Conservation (phyloP, 2,797 vertebrate species). For the Chelmon rostratus region DNA sequence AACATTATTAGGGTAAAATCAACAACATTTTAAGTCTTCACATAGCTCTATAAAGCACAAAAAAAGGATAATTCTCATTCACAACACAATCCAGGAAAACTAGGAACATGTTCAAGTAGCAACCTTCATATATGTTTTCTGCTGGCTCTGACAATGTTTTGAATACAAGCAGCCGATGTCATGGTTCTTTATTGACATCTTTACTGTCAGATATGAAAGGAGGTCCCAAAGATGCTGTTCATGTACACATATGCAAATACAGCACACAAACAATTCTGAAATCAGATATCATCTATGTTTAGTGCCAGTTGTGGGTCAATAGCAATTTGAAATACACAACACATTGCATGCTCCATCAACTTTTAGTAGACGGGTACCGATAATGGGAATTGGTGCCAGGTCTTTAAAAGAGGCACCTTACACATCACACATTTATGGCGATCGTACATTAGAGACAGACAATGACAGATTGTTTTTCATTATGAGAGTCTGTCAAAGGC, state of each 20-base stretch:
- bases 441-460: constrained; percentile 28
- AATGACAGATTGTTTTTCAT: constrained; percentile 31
- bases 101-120: not conserved
- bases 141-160: not conserved
- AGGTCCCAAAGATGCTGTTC: not conserved
- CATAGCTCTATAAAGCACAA: not conserved
- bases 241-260: not conserved
- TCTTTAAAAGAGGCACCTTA: constrained; percentile 52
- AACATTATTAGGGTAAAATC: constrained; percentile 2
- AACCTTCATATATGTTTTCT: not conserved
- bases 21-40: constrained; percentile 6
- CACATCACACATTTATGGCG: constrained; percentile 42
- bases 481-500: constrained; percentile 17
- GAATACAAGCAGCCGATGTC: not conserved
- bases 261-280: not conserved
- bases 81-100: constrained; percentile 8
- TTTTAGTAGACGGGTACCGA: constrained; percentile 47
- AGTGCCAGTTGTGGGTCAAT: constrained; percentile 13
- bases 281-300: constrained; percentile 9
- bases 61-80: constrained; percentile 1
- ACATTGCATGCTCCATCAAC: constrained; percentile 37
- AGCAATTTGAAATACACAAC: constrained; percentile 40
- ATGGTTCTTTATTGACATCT: not conserved
- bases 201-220: not conserved
- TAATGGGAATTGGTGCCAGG: constrained; percentile 34